These are phyloP conservation scores for Phyllopteryx taeniolatus DNA, from an alignment of 2,113 vertebrate species.

Conservation along the genomic window DNA sequence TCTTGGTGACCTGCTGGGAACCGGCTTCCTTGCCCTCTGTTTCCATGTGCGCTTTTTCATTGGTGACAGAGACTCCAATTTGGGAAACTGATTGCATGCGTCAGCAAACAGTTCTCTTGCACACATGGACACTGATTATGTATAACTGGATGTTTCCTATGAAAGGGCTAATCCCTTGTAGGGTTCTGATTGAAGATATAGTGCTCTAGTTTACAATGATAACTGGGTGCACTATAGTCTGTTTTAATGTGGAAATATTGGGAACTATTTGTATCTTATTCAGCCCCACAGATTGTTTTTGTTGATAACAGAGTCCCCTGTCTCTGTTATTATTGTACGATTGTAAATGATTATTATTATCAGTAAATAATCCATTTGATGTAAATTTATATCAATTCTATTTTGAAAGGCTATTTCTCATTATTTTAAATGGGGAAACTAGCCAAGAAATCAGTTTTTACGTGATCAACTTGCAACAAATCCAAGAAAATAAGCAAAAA, in stretches of 20 bases:
- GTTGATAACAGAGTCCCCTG: slow-evolving; percentile 38
- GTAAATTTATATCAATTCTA: slow-evolving; percentile 61
- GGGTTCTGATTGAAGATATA: slow-evolving; percentile 27
- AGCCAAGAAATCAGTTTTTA: slow-evolving; percentile 30
- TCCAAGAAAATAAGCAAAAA: slow-evolving; percentile 27
- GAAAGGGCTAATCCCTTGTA: slow-evolving; percentile 48
- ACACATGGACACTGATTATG: slow-evolving; percentile 6
- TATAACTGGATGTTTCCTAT: slow-evolving; percentile 2
- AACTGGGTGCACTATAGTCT: slow-evolving; percentile 13
- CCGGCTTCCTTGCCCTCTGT: slow-evolving; percentile 93
- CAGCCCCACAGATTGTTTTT: slow-evolving; percentile 22
- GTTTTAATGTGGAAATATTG: slow-evolving; percentile 17
- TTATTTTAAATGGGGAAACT: slow-evolving; percentile 97
- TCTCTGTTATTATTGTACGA: slow-evolving; percentile 40
- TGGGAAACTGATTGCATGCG: slow-evolving; percentile 79
- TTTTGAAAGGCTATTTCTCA: slow-evolving; percentile 80
- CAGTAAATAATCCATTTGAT: slow-evolving; percentile 52
- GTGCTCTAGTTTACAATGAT: slow-evolving; percentile 17
- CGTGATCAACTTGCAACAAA: slow-evolving; percentile 56
- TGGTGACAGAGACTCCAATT: slow-evolving; percentile 88
- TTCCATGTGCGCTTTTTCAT: slow-evolving; percentile 97
- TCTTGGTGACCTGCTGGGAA: slow-evolving; percentile 93
- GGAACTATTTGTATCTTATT: neutral
- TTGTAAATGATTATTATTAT: slow-evolving; percentile 52
- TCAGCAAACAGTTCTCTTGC: slow-evolving; percentile 10